These are phyloP conservation scores for Vandiemenella viatica DNA, from an alignment of 2,888 invertebrate genomes.

Conservation along the genomic window DNA sequence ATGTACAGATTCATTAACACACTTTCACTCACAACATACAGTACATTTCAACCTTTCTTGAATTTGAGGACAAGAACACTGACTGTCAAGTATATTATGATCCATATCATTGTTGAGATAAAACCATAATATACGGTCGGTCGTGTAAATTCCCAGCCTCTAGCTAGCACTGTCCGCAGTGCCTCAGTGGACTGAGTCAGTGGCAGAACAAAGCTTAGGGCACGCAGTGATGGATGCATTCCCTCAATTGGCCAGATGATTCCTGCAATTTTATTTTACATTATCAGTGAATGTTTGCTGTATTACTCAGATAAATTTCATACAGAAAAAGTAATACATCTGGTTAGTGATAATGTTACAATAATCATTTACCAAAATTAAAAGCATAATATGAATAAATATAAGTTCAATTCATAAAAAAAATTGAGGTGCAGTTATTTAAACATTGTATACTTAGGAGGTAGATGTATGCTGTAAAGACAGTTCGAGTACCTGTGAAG, in stretches of 20 bases:
- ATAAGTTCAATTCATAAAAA: too few relatives aligned
- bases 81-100: slow-evolving; percentile 52
- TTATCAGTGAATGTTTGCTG: too few relatives aligned
- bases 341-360: neutral
- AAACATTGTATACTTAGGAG: too few relatives aligned
- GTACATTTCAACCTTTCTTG: slow-evolving; percentile 51
- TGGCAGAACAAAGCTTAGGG: slow-evolving; percentile 60
- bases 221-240: slow-evolving; percentile 61
- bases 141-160: slow-evolving; percentile 61
- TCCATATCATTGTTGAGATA: slow-evolving; percentile 64
- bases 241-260: slow-evolving; percentile 93
- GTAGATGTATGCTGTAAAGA: too few relatives aligned
- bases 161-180: slow-evolving; percentile 64
- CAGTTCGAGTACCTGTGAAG: too few relatives aligned
- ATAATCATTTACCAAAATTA: too few relatives aligned
- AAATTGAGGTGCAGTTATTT: too few relatives aligned
- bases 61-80: slow-evolving; percentile 67
- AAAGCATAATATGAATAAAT: too few relatives aligned
- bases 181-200: slow-evolving; percentile 80
- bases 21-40: neutral
- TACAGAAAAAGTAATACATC: neutral
- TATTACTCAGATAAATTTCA: neutral
- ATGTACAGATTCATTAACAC: too few relatives aligned
- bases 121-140: slow-evolving; percentile 70
- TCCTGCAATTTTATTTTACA: too few relatives aligned